phyloP scores from a whole-genome alignment of 2,888 invertebrate species.

The Diploptera punctata region DNA sequence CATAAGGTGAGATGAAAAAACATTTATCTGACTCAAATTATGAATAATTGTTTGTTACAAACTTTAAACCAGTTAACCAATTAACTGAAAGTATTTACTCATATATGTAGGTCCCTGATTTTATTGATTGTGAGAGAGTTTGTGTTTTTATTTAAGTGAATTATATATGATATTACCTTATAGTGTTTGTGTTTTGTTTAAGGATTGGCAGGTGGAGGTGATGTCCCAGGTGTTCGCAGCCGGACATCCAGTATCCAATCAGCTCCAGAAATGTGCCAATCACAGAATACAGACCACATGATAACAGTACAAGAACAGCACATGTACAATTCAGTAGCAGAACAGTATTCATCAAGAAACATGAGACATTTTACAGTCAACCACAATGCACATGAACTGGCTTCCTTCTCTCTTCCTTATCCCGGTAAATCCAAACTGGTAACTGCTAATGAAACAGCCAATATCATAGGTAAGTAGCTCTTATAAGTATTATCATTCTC shows the following conservation, averaged over 20 bases:
- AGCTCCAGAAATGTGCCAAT: conserved; percentile 64
- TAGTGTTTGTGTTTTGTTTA: too few species aligned
- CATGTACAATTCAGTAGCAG: background rate
- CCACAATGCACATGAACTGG: conserved; percentile 29
- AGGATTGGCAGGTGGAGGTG: background rate
- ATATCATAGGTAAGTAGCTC: too few species aligned
- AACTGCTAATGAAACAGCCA: background rate
- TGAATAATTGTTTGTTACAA: too few species aligned
- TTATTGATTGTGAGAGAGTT: too few species aligned
- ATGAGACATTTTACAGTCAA: background rate
- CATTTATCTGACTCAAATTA: too few species aligned
- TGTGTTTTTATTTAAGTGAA: too few species aligned
- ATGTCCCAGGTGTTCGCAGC: conserved; percentile 47
- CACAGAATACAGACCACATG: background rate
- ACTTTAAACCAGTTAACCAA: too few species aligned
- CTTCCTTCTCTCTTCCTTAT: conserved; percentile 35
- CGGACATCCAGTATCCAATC: conserved; percentile 75
- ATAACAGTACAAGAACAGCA: background rate
- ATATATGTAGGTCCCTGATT: too few species aligned
- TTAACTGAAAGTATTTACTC: too few species aligned
- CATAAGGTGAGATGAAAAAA: too few species aligned
- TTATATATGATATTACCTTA: too few species aligned
- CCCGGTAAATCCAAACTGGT: conserved; percentile 24
- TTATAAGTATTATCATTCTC: too few species aligned
- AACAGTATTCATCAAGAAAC: conserved; percentile 13